Evolutionary conservation across 2,113 vertebrate species (phyloP).

Genomic region (Syrmaticus mikado): DNA sequence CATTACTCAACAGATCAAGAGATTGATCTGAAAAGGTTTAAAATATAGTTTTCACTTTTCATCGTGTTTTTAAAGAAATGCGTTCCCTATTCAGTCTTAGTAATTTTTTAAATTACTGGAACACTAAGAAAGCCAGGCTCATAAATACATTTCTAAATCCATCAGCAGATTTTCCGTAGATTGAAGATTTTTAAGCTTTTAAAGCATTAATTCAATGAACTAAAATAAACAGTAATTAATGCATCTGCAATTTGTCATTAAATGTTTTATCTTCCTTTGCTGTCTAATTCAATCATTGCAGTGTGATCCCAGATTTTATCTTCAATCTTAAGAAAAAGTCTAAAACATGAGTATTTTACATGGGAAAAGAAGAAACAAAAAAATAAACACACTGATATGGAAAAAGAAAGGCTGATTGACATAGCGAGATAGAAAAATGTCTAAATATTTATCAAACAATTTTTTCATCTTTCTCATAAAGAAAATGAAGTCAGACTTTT

Average conservation of each 20-base stretch:
- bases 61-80: background rate
- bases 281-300: background rate
- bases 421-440: background rate
- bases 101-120: background rate
- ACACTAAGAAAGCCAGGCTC: background rate
- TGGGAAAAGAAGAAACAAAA: background rate
- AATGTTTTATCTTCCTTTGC: background rate
- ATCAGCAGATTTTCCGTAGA: background rate
- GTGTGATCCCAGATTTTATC: background rate
- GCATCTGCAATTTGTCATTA: background rate
- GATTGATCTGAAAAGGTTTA: background rate
- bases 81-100: background rate
- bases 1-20: background rate
- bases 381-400: background rate
- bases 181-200: background rate
- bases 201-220: background rate
- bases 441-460: background rate
- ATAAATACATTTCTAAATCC: background rate
- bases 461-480: background rate
- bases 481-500: background rate
- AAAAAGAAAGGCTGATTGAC: background rate
- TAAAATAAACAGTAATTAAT: background rate
- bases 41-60: background rate
- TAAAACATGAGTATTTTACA: background rate
- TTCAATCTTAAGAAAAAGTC: background rate